phyloP scores from a whole-genome alignment of 2,797 vertebrate genomes.

The Mastacembelus armatus region DNA sequence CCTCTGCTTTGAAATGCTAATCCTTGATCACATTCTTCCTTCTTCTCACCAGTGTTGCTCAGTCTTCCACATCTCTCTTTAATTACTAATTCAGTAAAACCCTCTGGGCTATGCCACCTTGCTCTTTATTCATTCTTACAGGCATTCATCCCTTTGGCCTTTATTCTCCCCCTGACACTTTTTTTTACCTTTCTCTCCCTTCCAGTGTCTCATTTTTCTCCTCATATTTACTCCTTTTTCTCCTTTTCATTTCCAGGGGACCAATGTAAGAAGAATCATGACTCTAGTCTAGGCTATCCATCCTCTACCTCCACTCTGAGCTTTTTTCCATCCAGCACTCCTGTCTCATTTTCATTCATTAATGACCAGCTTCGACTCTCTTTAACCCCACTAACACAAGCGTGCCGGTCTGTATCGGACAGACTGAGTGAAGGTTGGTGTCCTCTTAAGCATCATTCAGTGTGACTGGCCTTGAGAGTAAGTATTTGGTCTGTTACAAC shows the following conservation, averaged over 20 bases:
- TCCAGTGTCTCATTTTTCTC: constrained; percentile 35
- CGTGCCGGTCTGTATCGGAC: constrained; percentile 16
- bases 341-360: constrained; percentile 34
- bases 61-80: constrained; percentile 25
- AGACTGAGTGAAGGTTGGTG: constrained; percentile 53
- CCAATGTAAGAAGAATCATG: constrained; percentile 24
- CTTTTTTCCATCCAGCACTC: constrained; percentile 11
- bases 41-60: constrained; percentile 22
- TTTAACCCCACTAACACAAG: constrained; percentile 23
- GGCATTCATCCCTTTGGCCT: constrained; percentile 33
- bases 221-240: constrained; percentile 29
- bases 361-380: constrained; percentile 25
- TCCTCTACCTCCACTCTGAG: constrained; percentile 13
- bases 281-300: constrained; percentile 8
- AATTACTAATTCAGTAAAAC: constrained; percentile 41
- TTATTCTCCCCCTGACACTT: constrained; percentile 15
- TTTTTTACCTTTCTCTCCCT: constrained; percentile 25
- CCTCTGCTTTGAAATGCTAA: constrained; percentile 19
- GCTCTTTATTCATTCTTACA: constrained; percentile 44
- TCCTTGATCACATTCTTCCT: constrained; percentile 21
- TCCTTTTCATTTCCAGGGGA: constrained; percentile 37
- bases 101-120: constrained; percentile 21
- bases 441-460: constrained; percentile 55
- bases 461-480: constrained; percentile 45
- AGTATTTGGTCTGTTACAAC: constrained; percentile 1